Conservation (phyloP, 1,140 invertebrate genomes). For the Musca domestica region DNA sequence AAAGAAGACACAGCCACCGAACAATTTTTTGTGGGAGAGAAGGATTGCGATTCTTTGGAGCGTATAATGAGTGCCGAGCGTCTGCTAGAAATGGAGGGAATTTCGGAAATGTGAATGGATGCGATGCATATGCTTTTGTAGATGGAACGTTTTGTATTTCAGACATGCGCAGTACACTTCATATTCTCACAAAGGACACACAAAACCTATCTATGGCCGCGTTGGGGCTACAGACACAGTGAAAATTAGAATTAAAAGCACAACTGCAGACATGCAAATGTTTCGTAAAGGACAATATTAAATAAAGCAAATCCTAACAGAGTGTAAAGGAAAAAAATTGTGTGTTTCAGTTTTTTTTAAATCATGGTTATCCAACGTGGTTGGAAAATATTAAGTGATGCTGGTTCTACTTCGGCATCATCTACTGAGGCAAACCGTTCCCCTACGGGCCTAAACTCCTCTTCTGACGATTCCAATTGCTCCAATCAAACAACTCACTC, state of each 20-base stretch:
- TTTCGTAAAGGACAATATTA: neutral
- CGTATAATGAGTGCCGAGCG: neutral
- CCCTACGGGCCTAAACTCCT: constrained; percentile 39
- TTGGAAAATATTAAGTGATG: constrained; percentile 48
- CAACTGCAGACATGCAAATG: neutral
- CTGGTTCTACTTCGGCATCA: constrained; percentile 30
- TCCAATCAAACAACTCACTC: constrained; percentile 51
- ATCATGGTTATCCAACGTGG: constrained; percentile 50
- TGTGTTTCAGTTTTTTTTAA: neutral
- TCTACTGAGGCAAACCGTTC: constrained; percentile 39
- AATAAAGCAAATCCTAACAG: neutral
- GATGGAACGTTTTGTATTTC: neutral
- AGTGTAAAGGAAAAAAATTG: neutral
- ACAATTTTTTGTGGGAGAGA: neutral
- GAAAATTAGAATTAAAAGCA: too few species aligned
- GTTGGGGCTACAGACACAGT: too few species aligned
- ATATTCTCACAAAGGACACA: neutral
- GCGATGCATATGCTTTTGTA: neutral
- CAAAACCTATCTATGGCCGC: neutral
- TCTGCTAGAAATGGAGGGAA: neutral
- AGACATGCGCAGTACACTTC: neutral
- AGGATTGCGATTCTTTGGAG: neutral
- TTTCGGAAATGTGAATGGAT: neutral
- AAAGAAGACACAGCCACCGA: neutral
- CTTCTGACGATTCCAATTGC: constrained; percentile 50